Evolutionary conservation across 2,113 vertebrate species (phyloP), one percentile per base, ranked within the genome.

Genomic region (Malurus melanocephalus): DNA sequence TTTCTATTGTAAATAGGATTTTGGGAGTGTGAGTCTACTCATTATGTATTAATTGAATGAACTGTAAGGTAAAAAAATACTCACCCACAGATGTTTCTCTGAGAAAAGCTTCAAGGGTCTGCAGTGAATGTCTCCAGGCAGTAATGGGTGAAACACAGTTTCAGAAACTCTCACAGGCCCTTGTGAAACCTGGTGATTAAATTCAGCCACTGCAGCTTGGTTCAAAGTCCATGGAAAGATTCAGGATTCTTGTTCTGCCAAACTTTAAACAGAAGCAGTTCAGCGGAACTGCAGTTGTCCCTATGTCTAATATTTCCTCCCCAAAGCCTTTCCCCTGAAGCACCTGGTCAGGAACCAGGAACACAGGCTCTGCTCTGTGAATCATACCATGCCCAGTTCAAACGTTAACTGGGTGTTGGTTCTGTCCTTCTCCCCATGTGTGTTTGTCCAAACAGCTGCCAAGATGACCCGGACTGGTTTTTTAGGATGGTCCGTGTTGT

Each of bases 141-240:
- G 48, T 32, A 90, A 65, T 0, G 1, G n/a, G 27, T 28, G 67
- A 79, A 80, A 76, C 0, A 0, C 30, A 16, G 46, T n/a, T 51
- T 46, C 33, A 51, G 60, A 38, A 59, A 35, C 11, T 48, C 40
- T 73, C 66, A 40, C 48, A 33, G 35, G 60, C 46, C 12, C 52
- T 77, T 86, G 23, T 21, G n/a, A 85, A 92, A 85, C 64, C 22
- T 6, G 11, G 40, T 42, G 35, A 88, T 67, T 77, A 69, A 66
- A 69, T 60, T 85, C n/a, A 60, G 85, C 72, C 42, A 23, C 66
- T 67, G 75, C 65, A 56, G 28, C 53, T 64, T 71, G 33, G 35
- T 71, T 51, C 56, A 72, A 84, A 81, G 65, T 76, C 65, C 56
- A 6, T 0, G 1, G 43, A 74, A 77, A 90, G 28, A 38, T 26